Conservation (phyloP, 2,888 invertebrate species). For the Drosophila meridionalis region DNA sequence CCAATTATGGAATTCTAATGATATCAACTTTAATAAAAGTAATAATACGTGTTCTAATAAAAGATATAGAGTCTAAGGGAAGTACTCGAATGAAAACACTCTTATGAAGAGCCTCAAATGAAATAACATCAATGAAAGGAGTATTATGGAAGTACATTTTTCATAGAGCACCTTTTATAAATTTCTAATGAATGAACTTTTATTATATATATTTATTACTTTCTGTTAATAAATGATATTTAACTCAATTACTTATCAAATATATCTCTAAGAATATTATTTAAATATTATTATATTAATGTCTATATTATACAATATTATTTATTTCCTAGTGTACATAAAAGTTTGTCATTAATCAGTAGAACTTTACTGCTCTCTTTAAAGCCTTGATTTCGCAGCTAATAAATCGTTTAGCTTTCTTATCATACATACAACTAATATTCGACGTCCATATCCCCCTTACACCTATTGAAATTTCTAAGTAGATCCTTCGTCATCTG, state of each 20-base stretch:
- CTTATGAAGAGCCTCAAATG: neutral
- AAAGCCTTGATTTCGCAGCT: neutral
- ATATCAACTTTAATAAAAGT: too few species aligned
- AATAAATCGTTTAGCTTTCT: neutral
- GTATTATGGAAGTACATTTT: neutral
- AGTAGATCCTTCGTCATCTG: constrained; percentile 32
- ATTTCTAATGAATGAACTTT: too few species aligned
- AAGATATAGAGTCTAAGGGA: neutral
- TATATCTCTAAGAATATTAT: too few species aligned
- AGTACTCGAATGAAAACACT: neutral
- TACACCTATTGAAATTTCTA: neutral
- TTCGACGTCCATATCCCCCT: too few species aligned
- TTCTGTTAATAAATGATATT: too few species aligned
- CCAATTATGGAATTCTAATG: too few species aligned
- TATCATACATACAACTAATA: neutral
- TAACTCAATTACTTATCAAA: too few species aligned
- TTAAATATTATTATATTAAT: too few species aligned
- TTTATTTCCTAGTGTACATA: too few species aligned
- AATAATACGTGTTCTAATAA: too few species aligned
- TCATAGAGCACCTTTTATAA: too few species aligned
- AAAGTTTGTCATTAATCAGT: neutral
- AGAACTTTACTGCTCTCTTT: neutral
- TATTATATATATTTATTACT: too few species aligned
- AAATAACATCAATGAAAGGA: neutral
- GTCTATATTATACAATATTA: neutral